phyloP scores from a whole-genome alignment of 2,888 invertebrate genomes.

The Platycheirus rosarum region DNA sequence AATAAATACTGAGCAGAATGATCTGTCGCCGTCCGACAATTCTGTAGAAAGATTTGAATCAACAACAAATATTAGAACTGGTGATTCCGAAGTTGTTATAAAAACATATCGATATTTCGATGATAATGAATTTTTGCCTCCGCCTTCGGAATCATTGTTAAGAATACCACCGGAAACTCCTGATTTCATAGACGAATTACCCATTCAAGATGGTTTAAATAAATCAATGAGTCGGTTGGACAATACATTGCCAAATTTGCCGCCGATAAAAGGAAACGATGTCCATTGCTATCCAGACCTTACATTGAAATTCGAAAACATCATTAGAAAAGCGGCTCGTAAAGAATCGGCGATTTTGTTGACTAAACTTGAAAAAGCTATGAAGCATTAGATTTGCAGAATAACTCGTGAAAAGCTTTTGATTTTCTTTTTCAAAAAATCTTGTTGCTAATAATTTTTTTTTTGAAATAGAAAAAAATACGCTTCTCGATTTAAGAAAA shows the following conservation, averaged over 20 bases:
- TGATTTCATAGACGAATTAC: not conserved
- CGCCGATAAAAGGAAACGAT: not conserved
- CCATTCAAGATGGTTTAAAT: not conserved
- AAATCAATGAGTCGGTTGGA: not conserved
- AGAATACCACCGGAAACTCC: not conserved
- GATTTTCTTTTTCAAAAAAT: no score
- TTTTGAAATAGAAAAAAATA: no score
- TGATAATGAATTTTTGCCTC: constrained; percentile 27
- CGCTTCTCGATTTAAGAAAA: no score
- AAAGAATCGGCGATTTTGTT: constrained; percentile 38
- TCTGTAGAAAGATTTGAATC: constrained; percentile 38
- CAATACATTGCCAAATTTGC: not conserved
- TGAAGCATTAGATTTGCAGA: constrained; percentile 40
- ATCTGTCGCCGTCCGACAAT: no score
- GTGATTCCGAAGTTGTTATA: constrained; percentile 28
- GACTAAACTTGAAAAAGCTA: constrained; percentile 9
- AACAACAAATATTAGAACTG: constrained; percentile 24
- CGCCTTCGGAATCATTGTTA: constrained; percentile 46
- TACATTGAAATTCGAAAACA: constrained; percentile 23
- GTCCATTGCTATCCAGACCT: not conserved
- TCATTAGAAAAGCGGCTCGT: constrained; percentile 38
- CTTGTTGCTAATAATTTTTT: no score
- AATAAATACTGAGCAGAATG: not conserved
- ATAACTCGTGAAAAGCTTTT: no score
- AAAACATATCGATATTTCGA: constrained; percentile 56